Evolutionary conservation across 2,113 vertebrate species (phyloP).

Genomic region (Halcyon malimbica): DNA sequence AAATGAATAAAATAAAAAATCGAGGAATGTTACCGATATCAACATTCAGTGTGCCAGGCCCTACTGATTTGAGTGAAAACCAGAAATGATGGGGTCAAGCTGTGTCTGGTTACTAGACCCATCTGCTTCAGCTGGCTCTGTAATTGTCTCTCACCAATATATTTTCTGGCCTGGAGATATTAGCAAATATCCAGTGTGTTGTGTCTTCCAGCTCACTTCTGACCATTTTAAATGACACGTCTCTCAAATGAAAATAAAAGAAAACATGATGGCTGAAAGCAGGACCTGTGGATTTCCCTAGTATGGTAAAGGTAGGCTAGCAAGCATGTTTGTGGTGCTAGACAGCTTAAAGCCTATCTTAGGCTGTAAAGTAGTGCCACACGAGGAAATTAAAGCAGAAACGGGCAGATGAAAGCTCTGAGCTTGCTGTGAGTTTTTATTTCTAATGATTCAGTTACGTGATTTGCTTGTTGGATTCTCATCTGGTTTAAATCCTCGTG

Average conservation of each 20-base stretch:
- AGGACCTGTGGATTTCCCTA: neutral
- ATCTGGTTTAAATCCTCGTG: neutral
- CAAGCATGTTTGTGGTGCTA: neutral
- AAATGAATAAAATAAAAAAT: neutral
- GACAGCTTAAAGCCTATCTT: neutral
- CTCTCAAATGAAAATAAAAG: neutral
- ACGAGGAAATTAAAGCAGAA: neutral
- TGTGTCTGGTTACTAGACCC: neutral
- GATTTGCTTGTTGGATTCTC: neutral
- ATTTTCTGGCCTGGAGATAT: neutral
- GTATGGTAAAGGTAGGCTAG: neutral
- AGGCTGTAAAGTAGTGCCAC: neutral
- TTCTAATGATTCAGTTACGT: neutral
- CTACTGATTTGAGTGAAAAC: neutral
- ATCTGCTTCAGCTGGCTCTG: neutral
- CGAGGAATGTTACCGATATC: neutral
- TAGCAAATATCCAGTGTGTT: neutral
- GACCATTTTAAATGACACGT: neutral
- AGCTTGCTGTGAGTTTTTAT: neutral
- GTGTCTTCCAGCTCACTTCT: neutral
- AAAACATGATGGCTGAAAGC: neutral
- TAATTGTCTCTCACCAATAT: neutral
- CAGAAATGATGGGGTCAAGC: neutral
- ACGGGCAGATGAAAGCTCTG: neutral
- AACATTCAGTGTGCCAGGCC: neutral